A percentile compares a stretch with the other conserved stretches of the same genome.
phyloP scores from a whole-genome alignment of 2,113 vertebrate species.

The Cinclus mexicanus region DNA sequence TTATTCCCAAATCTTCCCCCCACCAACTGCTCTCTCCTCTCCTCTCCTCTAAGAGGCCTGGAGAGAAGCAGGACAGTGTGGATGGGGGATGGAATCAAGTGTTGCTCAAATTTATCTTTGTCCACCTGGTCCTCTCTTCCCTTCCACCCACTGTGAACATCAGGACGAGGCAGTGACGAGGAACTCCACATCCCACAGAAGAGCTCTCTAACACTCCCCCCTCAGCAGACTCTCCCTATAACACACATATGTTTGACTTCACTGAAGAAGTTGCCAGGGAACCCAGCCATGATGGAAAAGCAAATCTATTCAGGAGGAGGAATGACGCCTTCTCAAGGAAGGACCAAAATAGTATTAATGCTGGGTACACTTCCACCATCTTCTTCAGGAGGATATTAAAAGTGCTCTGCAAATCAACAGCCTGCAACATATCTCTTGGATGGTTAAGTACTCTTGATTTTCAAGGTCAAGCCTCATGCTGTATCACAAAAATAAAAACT shows the following conservation, averaged over 20 bases:
- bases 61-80: background rate
- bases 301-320: background rate
- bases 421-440: background rate
- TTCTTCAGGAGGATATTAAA: background rate
- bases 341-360: background rate
- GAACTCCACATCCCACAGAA: accelerated
- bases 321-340: background rate
- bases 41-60: background rate
- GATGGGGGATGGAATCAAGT: background rate
- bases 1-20: background rate
- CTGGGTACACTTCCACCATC: background rate
- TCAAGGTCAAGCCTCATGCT: background rate
- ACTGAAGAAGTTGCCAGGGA: constrained; percentile 1
- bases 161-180: background rate
- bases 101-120: background rate
- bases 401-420: background rate
- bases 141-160: background rate
- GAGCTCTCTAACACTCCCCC: background rate
- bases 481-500: background rate
- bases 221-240: background rate
- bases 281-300: background rate
- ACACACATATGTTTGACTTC: background rate
- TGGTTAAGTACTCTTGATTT: background rate
- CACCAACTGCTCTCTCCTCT: background rate
- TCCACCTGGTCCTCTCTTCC: background rate